Percentiles rank a stretch among this genome's conserved stretches.
These are phyloP conservation scores for Spodoptera litura DNA, from an alignment of 1,140 invertebrate genomes.

Conservation along the genomic window DNA sequence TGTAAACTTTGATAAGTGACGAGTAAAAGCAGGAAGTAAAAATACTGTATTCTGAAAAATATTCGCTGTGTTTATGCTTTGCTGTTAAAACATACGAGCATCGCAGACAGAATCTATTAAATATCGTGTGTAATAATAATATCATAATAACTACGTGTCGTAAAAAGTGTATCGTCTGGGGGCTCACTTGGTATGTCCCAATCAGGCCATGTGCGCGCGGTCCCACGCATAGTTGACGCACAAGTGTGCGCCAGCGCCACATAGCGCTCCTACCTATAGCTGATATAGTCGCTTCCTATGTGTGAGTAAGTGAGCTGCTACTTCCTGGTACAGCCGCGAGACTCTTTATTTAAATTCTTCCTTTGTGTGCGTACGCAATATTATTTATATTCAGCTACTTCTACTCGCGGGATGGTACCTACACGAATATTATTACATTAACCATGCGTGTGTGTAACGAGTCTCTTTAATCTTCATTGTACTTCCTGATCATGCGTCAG, in stretches of 20 bases:
- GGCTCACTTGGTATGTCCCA: slow-evolving; percentile 82
- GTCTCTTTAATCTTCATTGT: slow-evolving; percentile 84
- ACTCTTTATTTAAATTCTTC: slow-evolving; percentile 83
- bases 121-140: slow-evolving; percentile 63
- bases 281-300: slow-evolving; percentile 65
- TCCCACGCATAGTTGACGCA: slow-evolving; percentile 81
- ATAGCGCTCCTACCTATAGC: slow-evolving; percentile 66
- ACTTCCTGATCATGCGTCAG: slow-evolving; percentile 82
- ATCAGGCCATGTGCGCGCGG: slow-evolving; percentile 84
- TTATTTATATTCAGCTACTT: slow-evolving; percentile 81
- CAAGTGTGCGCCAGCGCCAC: slow-evolving; percentile 83
- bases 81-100: slow-evolving; percentile 50
- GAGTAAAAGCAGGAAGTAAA: slow-evolving; percentile 42
- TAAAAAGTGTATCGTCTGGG: slow-evolving; percentile 83
- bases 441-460: slow-evolving; percentile 78
- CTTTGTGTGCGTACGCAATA: slow-evolving; percentile 80
- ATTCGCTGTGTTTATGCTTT: slow-evolving; percentile 49
- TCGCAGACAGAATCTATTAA: slow-evolving; percentile 50
- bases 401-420: slow-evolving; percentile 59
- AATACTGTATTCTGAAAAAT: slow-evolving; percentile 29
- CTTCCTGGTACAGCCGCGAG: slow-evolving; percentile 84
- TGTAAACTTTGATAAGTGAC: slow-evolving; percentile 38
- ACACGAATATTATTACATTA: slow-evolving; percentile 83
- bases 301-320: slow-evolving; percentile 77
- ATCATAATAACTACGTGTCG: slow-evolving; percentile 70